Percentiles rank a stretch among this genome's conserved stretches.
phyloP scores from a whole-genome alignment of 2,888 invertebrate species.

The Folsomia manolachei region DNA sequence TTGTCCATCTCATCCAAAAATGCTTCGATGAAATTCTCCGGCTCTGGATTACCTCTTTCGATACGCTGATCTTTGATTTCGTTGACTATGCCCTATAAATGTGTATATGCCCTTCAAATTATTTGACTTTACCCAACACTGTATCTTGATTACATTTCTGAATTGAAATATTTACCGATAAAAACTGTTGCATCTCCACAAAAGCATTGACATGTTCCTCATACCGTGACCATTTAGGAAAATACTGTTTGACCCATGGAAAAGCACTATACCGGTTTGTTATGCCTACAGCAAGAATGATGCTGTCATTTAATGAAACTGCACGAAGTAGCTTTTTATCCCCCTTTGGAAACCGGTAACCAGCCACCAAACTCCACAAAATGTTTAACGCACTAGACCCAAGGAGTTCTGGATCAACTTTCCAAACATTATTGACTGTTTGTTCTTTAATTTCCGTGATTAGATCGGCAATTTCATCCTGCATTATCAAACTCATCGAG shows the following conservation, averaged over 20 bases:
- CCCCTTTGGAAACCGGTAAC: neutral
- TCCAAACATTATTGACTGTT: neutral
- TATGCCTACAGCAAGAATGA: neutral
- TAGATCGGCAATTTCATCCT: neutral
- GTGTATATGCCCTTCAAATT: neutral
- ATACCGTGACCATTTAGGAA: slow-evolving; percentile 10
- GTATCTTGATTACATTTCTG: neutral
- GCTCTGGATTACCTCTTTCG: neutral
- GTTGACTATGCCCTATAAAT: slow-evolving; percentile 1
- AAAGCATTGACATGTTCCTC: neutral
- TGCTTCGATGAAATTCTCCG: slow-evolving; percentile 3
- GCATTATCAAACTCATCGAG: neutral
- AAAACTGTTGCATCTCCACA: neutral
- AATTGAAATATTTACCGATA: neutral
- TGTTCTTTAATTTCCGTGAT: neutral
- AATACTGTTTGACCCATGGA: slow-evolving; percentile 6
- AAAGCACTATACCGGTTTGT: neutral
- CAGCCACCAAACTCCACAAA: slow-evolving; percentile 1
- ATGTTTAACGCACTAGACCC: slow-evolving; percentile 6
- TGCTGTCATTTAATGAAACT: neutral
- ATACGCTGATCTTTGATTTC: neutral
- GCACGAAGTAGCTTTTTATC: neutral
- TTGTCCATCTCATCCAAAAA: slow-evolving; percentile 9
- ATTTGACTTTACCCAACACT: too few species aligned
- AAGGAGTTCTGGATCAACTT: neutral